Base-by-base conservation (phyloP, 2,113 vertebrate genomes). In the Peromyscus maniculatus region DNA sequence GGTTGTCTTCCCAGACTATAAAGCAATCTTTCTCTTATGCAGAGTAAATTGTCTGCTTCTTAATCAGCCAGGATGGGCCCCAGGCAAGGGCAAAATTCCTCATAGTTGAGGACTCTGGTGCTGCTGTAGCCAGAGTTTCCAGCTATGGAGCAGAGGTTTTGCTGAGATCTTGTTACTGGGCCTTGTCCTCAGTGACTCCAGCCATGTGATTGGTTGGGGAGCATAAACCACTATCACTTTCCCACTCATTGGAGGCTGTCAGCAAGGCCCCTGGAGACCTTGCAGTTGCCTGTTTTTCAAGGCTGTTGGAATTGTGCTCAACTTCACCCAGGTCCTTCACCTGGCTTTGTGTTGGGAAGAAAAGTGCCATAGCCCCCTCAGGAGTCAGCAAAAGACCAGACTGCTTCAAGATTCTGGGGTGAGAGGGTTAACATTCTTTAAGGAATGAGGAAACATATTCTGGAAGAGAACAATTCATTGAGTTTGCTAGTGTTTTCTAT, bases 1-100 rank as follows among this genome's bases (percentile, higher is more conserved):
- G 67, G 46, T 24, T 31, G 33, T 72, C 78, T 28, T n/a, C 36
- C 36, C 1, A 11, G 12, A 22, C 67, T 77, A 24, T 52, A 89
- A 16, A 92, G 59, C 79, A 59, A 31, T 67, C 75, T 87, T 83
- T 86, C 66, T 57, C 26, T 36, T 59, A 67, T 33, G 52, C 72
- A 33, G 22, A 82, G 49, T 49, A 94, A 91, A 77, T 13, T n/a
- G 87, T n/a, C 57, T 52, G 10, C 67, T 72, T 89, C 52, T 31
- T 82, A 57, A 49, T 91, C 57, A 46, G 87, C 2, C 77, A 96
- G 72, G 67, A 96, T 62, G 55, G 84, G 87, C 96, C 78, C 33
- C 15, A 36, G 92, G 94, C 95, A 96, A 91, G 78, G 87, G 8
- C 62, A 89, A 1, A n/a, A 8, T 46, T 89, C 59, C 74, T 8